Percentiles rank a stretch among this genome's conserved stretches.
These are phyloP conservation scores for Esox lucius DNA, from an alignment of 2,797 vertebrate genomes.

Conservation along the genomic window DNA sequence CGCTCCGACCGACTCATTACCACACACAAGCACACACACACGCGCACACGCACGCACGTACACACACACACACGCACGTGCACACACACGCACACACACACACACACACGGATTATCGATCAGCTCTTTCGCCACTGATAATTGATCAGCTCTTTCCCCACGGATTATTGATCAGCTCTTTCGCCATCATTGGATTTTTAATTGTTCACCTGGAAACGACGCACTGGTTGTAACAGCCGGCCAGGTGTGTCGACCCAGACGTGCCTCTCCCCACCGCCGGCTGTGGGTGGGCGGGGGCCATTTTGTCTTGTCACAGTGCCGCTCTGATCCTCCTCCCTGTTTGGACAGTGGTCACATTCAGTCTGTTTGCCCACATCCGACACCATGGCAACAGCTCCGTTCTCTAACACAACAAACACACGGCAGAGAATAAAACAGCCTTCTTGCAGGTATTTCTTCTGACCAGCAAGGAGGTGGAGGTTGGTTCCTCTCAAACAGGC, in stretches of 20 bases:
- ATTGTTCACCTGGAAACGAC: slow-evolving; percentile 14
- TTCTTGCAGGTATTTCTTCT: background rate
- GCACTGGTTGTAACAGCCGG: background rate
- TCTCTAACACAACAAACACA: slow-evolving; percentile 54
- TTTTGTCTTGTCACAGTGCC: slow-evolving; percentile 25
- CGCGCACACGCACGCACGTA: too few species aligned
- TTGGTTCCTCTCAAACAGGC: background rate
- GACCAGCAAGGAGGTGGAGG: background rate
- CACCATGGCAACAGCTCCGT: slow-evolving; percentile 47
- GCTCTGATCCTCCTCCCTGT: slow-evolving; percentile 43
- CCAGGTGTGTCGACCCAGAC: background rate
- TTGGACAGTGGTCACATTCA: slow-evolving; percentile 54
- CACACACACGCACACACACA: too few species aligned
- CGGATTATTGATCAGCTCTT: too few species aligned
- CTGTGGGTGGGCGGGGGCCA: background rate
- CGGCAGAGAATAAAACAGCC: background rate
- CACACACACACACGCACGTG: background rate
- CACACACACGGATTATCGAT: too few species aligned
- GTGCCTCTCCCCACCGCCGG: slow-evolving; percentile 18
- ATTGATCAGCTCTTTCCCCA: too few species aligned
- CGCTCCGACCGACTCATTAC: background rate
- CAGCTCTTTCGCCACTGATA: too few species aligned
- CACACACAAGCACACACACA: too few species aligned
- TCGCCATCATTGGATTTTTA: slow-evolving; percentile 21
- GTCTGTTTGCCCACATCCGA: slow-evolving; percentile 51